These are phyloP conservation scores for Stigmatopora argus DNA, from an alignment of 2,113 vertebrate species.

Conservation along the genomic window DNA sequence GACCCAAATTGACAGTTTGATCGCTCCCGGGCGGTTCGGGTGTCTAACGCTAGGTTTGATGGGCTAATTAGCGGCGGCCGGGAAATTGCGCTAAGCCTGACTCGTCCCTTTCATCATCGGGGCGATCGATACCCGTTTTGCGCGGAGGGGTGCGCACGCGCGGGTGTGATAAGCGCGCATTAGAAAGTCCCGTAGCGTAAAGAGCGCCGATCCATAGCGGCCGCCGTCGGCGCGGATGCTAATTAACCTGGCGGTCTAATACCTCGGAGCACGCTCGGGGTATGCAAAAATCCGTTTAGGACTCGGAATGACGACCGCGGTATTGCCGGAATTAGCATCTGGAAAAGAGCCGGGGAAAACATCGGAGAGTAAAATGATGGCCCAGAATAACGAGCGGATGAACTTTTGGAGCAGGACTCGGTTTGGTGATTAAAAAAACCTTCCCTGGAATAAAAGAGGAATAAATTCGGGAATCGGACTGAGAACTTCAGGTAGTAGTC, in stretches of 20 bases:
- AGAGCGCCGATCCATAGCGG: conserved; percentile 62
- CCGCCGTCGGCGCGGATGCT: conserved; percentile 38
- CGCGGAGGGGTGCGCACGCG: conserved; percentile 45
- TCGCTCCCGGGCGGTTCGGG: no score
- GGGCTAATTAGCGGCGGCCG: conserved; percentile 29
- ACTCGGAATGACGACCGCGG: not conserved
- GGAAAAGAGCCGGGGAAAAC: no score
- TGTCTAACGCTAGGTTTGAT: not conserved
- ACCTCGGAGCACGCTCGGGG: not conserved
- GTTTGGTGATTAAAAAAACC: no score
- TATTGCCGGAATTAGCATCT: no score
- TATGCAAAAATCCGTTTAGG: conserved; percentile 14
- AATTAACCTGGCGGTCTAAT: conserved; percentile 60
- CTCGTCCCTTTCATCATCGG: conserved; percentile 18
- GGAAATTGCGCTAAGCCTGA: conserved; percentile 38
- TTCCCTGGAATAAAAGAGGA: no score
- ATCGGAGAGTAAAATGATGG: no score
- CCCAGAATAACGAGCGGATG: no score
- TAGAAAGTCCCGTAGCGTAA: conserved; percentile 47
- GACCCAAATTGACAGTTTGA: no score
- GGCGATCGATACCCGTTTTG: conserved; percentile 61
- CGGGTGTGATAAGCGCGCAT: conserved; percentile 56
- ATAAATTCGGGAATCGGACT: no score
- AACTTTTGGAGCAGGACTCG: not conserved
- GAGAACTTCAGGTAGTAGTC: no score